These are phyloP conservation scores for Phalacrocorax brasilianus DNA, from an alignment of 2,113 vertebrate species.

Conservation along the genomic window DNA sequence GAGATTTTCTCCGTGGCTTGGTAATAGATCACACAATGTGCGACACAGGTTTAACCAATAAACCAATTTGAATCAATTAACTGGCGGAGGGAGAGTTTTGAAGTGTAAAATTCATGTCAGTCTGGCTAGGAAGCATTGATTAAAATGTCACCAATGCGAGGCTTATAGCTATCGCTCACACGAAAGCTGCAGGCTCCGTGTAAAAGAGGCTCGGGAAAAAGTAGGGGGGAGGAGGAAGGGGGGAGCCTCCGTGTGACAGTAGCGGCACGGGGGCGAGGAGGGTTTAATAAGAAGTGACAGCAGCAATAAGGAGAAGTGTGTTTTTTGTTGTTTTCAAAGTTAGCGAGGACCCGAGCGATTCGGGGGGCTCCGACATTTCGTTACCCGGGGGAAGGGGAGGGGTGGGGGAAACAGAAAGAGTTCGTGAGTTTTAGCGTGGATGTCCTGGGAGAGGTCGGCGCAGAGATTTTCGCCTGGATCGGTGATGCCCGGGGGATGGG, in stretches of 20 bases:
- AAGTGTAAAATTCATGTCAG: constrained; percentile 77
- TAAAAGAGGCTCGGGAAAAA: not conserved
- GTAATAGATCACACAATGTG: constrained; percentile 69
- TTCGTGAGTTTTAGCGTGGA: not conserved
- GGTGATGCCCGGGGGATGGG: not conserved
- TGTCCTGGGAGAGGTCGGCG: not conserved
- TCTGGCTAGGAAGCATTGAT: constrained; percentile 73
- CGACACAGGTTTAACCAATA: constrained; percentile 78
- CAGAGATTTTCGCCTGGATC: not conserved
- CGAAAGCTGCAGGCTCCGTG: constrained; percentile 8
- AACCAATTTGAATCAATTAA: constrained; percentile 83
- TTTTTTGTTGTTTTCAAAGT: not conserved
- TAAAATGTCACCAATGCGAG: constrained; percentile 62
- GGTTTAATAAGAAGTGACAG: constrained; percentile 23
- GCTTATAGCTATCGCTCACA: constrained; percentile 4
- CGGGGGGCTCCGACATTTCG: not conserved
- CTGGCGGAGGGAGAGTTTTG: constrained; percentile 71
- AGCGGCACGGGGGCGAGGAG: not conserved
- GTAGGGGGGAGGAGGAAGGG: not conserved
- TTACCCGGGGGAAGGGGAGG: not conserved
- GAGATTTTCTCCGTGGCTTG: constrained; percentile 61
- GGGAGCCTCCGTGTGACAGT: not conserved
- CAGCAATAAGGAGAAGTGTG: not conserved
- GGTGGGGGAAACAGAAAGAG: not conserved
- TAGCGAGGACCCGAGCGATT: not conserved